Evolutionary conservation across 2,113 vertebrate genomes (phyloP), one percentile per base, ranked within the genome.

Genomic region (Neoarius graeffei): DNA sequence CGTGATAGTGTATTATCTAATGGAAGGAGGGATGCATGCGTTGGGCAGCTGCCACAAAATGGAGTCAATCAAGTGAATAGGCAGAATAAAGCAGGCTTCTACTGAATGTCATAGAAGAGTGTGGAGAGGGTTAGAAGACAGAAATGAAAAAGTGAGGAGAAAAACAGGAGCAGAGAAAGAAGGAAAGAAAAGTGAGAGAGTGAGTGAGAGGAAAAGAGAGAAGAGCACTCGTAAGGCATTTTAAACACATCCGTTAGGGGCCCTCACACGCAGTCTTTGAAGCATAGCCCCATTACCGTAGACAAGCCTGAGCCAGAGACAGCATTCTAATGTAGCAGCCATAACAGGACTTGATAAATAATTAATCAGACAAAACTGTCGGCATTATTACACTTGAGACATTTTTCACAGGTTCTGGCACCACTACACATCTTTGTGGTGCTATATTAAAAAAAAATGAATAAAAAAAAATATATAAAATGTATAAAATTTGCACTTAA

Each of bases 1-100:
- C 85, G 66, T 71, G 88, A 93, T 92, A 90, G 91, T 91, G 91
- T 85, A 90, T 91, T 93, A 93, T 92, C 88, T 92, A 92, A 93
- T 89, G 91, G 90, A 62, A 23, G 87, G 91, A 82, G 85, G 80
- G 90, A 92, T 93, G 91, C 89, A 92, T 93, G 91, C 89, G 91
- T 87, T 76, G 86, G 86, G 90, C 92, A 90, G 91, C 90, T 92
- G 59, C 80, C 86, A 89, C 92, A 92, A 95, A 89, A 95, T 95
- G 90, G 88, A 91, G 94, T 93, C 92, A 95, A 94, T 95, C 94
- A 95, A 92, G 91, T 90, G 89, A 96, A 95, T 91, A 89, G 81
- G 90, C 94, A 90, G 91, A 90, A 91, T 94, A 92, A 91, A 92
- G 92, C 91, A 91, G 85, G 86, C 86, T 92, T 91, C 85, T 91